phyloP scores from a whole-genome alignment of 2,113 vertebrate genomes.

The Quiscalus mexicanus region DNA sequence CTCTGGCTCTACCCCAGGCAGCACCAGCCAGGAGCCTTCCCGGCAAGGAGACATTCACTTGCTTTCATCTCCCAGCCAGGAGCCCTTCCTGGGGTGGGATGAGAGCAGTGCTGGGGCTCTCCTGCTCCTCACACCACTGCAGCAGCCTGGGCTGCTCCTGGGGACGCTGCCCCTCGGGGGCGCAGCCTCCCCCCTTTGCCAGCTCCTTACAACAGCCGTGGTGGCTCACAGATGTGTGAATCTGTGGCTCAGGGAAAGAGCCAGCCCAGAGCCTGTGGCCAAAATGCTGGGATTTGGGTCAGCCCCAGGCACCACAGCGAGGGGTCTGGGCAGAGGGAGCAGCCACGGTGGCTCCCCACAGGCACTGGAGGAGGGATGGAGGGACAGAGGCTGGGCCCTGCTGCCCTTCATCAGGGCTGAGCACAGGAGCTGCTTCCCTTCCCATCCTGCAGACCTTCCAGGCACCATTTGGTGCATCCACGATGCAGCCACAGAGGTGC shows the following conservation, averaged over 20 bases:
- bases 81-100: neutral
- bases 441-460: neutral
- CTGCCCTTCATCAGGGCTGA: accelerated
- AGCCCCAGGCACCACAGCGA: accelerated
- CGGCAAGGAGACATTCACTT: neutral
- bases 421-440: neutral
- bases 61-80: neutral
- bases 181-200: neutral
- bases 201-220: neutral
- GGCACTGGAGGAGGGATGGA: neutral
- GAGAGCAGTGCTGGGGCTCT: neutral
- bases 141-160: neutral
- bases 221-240: neutral
- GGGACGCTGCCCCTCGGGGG: accelerated
- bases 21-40: neutral
- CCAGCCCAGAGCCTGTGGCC: accelerated
- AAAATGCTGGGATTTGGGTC: neutral
- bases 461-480: neutral
- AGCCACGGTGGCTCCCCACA: neutral
- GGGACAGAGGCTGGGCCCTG: neutral
- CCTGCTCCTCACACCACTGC: accelerated
- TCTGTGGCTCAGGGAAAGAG: accelerated
- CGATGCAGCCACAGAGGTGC: neutral
- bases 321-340: neutral
- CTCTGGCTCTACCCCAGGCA: neutral